phyloP scores from a whole-genome alignment of 2,888 invertebrate species.

The Atrina japonica region DNA sequence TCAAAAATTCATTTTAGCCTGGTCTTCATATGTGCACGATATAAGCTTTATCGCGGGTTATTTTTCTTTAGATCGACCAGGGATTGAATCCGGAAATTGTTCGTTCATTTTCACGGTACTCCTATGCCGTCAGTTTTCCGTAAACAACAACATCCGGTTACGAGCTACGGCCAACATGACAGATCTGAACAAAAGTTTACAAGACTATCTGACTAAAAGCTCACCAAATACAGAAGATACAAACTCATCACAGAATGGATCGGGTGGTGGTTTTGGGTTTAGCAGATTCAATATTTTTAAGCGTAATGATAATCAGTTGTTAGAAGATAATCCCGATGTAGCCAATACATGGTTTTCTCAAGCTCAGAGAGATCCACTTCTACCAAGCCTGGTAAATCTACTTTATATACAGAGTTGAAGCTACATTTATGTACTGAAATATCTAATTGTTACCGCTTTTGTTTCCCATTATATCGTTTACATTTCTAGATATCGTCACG shows the following conservation, averaged over 20 bases:
- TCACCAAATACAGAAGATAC: constrained; percentile 40
- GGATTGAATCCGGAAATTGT: no score
- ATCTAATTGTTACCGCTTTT: no score
- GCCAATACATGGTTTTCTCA: constrained; percentile 78
- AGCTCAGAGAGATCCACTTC: constrained; percentile 77
- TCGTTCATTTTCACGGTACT: no score
- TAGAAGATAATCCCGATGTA: constrained; percentile 49
- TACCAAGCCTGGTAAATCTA: constrained; percentile 77
- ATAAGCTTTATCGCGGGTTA: no score
- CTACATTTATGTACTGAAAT: no score
- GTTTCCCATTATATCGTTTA: no score
- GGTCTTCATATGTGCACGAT: no score
- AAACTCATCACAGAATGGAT: constrained; percentile 45
- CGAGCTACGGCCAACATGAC: constrained; percentile 61
- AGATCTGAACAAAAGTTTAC: constrained; percentile 66
- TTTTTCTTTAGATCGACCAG: no score
- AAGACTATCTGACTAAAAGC: constrained; percentile 71
- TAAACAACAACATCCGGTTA: constrained; percentile 2
- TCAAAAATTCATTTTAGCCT: no score
- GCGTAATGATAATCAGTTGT: constrained; percentile 25
- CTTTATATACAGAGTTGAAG: not conserved
- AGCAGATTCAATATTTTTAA: constrained; percentile 55
- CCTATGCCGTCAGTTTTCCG: no score
- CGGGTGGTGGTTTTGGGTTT: constrained; percentile 44
- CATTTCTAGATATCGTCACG: no score